phyloP scores from a whole-genome alignment of 2,888 invertebrate species.

The Tetropium fuscum region DNA sequence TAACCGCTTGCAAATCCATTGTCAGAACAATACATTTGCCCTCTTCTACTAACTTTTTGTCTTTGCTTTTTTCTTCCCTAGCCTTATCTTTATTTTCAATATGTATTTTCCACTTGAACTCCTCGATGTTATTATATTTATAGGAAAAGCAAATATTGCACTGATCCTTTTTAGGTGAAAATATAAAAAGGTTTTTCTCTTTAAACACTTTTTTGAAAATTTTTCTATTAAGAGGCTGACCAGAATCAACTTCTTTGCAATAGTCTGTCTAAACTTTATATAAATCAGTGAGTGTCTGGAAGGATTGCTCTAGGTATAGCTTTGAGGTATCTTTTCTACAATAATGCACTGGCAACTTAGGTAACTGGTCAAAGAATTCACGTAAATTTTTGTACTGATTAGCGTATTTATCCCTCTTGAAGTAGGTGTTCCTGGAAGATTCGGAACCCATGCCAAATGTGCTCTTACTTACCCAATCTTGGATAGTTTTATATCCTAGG shows the following conservation, averaged over 20 bases:
- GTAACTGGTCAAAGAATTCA: constrained; percentile 18
- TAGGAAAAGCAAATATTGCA: neutral
- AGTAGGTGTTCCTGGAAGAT: neutral
- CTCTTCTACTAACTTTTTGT: constrained; percentile 12
- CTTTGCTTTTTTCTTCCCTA: constrained; percentile 1
- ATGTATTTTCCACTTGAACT: neutral
- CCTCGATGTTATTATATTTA: constrained; percentile 2
- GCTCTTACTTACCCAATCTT: constrained; percentile 15
- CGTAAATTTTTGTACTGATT: constrained; percentile 1
- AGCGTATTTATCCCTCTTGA: neutral
- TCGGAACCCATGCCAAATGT: constrained; percentile 12
- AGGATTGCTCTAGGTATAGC: constrained; percentile 21
- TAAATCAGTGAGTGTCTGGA: constrained; percentile 10
- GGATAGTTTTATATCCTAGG: neutral
- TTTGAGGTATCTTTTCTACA: constrained; percentile 16
- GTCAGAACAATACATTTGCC: constrained; percentile 8
- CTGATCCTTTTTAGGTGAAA: neutral
- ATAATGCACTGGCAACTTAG: constrained; percentile 22
- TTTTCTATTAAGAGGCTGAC: neutral
- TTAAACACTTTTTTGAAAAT: constrained; percentile 2
- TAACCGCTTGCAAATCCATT: constrained; percentile 17
- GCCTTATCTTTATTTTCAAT: neutral
- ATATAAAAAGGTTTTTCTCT: neutral
- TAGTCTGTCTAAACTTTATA: constrained; percentile 14
- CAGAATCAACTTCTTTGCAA: neutral